phyloP scores from a whole-genome alignment of 2,888 invertebrate genomes.

The Matsumyia berberina region DNA sequence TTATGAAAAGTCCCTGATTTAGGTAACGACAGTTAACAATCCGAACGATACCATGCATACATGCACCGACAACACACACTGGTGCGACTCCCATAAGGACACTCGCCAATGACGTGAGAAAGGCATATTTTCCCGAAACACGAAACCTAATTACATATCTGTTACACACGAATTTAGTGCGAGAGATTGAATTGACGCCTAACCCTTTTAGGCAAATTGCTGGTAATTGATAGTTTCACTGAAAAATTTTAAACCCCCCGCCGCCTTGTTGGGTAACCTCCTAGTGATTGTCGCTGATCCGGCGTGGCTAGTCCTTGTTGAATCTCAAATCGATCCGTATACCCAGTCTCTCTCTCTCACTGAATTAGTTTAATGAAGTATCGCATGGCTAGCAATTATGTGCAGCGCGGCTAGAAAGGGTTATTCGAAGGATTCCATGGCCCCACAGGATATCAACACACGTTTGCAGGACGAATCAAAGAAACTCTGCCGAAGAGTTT shows the following conservation, averaged over 20 bases:
- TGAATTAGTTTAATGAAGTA: conserved; percentile 52
- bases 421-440: conserved; percentile 2
- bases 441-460: conserved; percentile 58
- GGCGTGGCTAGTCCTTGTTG: conserved; percentile 32
- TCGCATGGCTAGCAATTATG: conserved; percentile 67
- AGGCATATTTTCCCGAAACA: conserved; percentile 16
- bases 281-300: conserved; percentile 23
- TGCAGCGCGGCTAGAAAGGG: conserved; percentile 19
- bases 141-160: conserved; percentile 53
- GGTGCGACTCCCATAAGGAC: conserved; percentile 24
- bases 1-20: background rate
- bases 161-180: conserved; percentile 38
- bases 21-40: background rate
- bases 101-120: conserved; percentile 50
- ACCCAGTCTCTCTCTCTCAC: conserved; percentile 1
- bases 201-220: conserved; percentile 72
- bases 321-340: conserved; percentile 62
- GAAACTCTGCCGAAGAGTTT: conserved; percentile 62
- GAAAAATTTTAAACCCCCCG: conserved; percentile 37
- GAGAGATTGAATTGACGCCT: conserved; percentile 59
- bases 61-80: conserved; percentile 10
- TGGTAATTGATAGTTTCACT: conserved; percentile 70
- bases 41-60: background rate
- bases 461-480: conserved; percentile 50
- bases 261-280: conserved; percentile 43